Evolutionary conservation across 2,888 invertebrate species (phyloP), one percentile per base, ranked within the genome.

Genomic region (Drosophila affinis): DNA sequence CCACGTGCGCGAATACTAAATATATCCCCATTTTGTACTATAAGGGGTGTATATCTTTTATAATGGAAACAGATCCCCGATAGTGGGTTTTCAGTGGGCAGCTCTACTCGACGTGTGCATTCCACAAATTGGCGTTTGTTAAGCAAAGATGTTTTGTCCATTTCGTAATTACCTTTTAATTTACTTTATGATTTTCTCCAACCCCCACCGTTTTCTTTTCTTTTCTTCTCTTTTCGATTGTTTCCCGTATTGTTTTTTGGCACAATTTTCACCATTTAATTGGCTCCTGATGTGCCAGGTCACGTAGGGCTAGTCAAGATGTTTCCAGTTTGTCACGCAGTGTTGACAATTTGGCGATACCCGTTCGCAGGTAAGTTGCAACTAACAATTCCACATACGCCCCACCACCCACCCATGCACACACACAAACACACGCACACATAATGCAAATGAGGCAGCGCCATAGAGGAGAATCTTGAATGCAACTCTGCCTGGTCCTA

Each of bases 251-350:
- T 64, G 57, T 71, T 48, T 63, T 82, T 86, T 71, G 73, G 79
- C 81, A 83, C 78, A 69, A 77, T 77, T 78, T 77, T 75, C 80
- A 79, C 72, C 79, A 79, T 81, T 76, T 84, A 78, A 68, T 67
- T 75, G 63, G 75, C 86, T 85, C 82, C 83, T 87, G 85, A 78
- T 82, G 90, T 90, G 90, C 94, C 72, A 97, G 97, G 95, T 96
- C 96, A 93, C 95, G 97, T 92, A 95, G 97, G 92, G 95, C 96
- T 91, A 97, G 97, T 89, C 96, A 96, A 93, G 97, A 97, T 93
- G 94, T 94, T 81, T 93, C 93, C 81, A 92, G 92, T 93, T 94
- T 95, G 91, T 94, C 94, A 90, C 93, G 94, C 91, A 94, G 94
- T 91, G 94, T 94, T 87, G 95, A 95, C 92, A 94, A 94, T 93